Evolutionary conservation across 2,797 vertebrate genomes (phyloP).

Genomic region (Podarcis lilfordi): DNA sequence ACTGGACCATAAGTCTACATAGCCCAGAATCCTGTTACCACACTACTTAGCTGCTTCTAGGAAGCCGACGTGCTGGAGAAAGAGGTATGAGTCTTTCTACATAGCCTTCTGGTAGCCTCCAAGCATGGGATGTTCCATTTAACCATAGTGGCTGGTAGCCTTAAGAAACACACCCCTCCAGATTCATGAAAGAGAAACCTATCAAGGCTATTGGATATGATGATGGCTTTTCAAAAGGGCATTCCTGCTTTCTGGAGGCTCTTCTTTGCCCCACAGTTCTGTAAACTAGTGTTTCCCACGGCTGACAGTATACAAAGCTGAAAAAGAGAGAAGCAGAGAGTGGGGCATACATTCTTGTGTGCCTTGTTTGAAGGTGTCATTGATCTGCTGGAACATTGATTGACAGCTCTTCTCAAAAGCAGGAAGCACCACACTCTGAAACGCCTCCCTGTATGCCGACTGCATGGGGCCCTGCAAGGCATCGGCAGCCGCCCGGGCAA

Average conservation of each 20-base stretch:
- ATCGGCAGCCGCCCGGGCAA: constrained; percentile 92
- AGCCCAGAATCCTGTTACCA: background rate
- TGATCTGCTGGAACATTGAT: constrained; percentile 99
- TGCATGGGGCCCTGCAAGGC: constrained; percentile 95
- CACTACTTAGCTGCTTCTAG: background rate
- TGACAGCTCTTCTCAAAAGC: constrained; percentile 97
- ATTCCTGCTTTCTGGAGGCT: no score
- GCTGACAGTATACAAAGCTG: background rate
- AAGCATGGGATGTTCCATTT: background rate
- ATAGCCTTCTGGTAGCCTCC: background rate
- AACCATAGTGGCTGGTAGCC: background rate
- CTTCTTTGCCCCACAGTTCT: background rate
- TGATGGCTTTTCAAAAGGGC: no score
- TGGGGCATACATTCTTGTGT: constrained; percentile 94
- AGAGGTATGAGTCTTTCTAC: background rate
- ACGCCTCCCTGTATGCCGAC: constrained; percentile 92
- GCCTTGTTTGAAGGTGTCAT: constrained; percentile 98
- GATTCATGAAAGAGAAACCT: background rate
- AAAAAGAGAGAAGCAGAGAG: background rate
- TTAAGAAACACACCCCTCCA: background rate
- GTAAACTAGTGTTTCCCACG: no score
- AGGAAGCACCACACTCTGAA: constrained; percentile 92
- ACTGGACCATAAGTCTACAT: no score
- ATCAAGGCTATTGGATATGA: no score
- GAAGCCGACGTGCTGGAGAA: background rate